These are phyloP conservation scores for Amblyopsis rosae DNA, from an alignment of 2,113 vertebrate genomes.

Conservation along the genomic window DNA sequence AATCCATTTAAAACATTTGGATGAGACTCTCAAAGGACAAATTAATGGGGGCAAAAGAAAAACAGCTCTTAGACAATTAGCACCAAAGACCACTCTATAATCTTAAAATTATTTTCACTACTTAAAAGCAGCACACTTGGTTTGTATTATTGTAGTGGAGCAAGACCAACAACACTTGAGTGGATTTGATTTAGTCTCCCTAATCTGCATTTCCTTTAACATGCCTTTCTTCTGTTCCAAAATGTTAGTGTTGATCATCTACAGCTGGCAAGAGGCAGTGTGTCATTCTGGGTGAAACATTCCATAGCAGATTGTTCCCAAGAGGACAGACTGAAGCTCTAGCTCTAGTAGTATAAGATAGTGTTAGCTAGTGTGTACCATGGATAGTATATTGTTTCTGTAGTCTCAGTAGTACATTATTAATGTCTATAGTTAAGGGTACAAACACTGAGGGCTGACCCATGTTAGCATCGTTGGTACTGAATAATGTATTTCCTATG, in stretches of 20 bases:
- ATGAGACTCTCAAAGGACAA: conserved; percentile 60
- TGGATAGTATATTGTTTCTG: conserved; percentile 24
- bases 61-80: conserved; percentile 77
- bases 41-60: conserved; percentile 69
- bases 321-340: conserved; percentile 11
- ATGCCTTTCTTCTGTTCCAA: conserved; percentile 61
- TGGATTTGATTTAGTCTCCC: conserved; percentile 69
- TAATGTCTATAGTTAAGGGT: not conserved
- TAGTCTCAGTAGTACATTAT: not conserved
- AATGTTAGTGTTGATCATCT: conserved; percentile 63
- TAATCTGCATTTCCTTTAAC: conserved; percentile 73
- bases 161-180: conserved; percentile 70
- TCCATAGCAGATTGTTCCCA: conserved; percentile 46
- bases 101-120: conserved; percentile 76
- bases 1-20: conserved; percentile 61
- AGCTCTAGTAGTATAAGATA: not conserved
- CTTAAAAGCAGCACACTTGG: conserved; percentile 76
- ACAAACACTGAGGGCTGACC: not conserved
- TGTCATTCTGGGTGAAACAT: conserved; percentile 55
- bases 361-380: conserved; percentile 28
- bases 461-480: not conserved
- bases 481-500: not conserved
- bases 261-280: conserved; percentile 58
- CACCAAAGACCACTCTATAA: conserved; percentile 74
- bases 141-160: conserved; percentile 63